A percentile compares a stretch with the other conserved stretches of the same genome.
These are phyloP conservation scores for Drosophila fulvimacula DNA, from an alignment of 2,888 invertebrate species.

Conservation along the genomic window DNA sequence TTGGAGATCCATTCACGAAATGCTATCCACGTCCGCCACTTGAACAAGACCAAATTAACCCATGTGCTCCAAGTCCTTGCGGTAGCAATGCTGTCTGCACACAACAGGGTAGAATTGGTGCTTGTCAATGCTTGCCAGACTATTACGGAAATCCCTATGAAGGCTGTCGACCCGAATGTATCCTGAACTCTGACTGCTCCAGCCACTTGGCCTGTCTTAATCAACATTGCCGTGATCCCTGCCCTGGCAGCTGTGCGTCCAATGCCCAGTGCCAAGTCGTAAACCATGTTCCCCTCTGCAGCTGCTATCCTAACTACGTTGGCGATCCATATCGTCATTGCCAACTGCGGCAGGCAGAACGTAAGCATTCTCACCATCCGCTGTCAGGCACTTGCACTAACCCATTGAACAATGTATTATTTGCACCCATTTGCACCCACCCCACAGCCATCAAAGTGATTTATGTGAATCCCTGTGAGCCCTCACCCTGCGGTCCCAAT, in stretches of 20 bases:
- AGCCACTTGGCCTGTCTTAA: slow-evolving; percentile 89
- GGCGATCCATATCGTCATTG: slow-evolving; percentile 90
- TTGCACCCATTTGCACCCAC: slow-evolving; percentile 46
- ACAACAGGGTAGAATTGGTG: slow-evolving; percentile 84
- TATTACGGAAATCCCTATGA: slow-evolving; percentile 90
- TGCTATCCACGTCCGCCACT: slow-evolving; percentile 84
- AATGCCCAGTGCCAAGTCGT: slow-evolving; percentile 91
- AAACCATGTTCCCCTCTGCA: slow-evolving; percentile 92
- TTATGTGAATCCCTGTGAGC: slow-evolving; percentile 88
- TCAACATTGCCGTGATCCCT: slow-evolving; percentile 90
- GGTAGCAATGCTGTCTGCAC: slow-evolving; percentile 88
- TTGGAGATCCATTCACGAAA: slow-evolving; percentile 88
- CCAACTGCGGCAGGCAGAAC: slow-evolving; percentile 67
- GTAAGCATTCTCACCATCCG: slow-evolving; percentile 72
- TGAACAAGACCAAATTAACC: slow-evolving; percentile 84
- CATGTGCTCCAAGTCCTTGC: slow-evolving; percentile 89
- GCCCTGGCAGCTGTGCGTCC: slow-evolving; percentile 91
- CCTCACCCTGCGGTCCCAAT: slow-evolving; percentile 91
- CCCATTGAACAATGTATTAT: slow-evolving; percentile 38
- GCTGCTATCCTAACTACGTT: slow-evolving; percentile 87
- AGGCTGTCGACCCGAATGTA: slow-evolving; percentile 90
- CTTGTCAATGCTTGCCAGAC: slow-evolving; percentile 88
- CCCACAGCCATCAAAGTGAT: slow-evolving; percentile 49
- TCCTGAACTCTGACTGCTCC: slow-evolving; percentile 89
- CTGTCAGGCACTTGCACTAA: slow-evolving; percentile 49